Conservation (phyloP, 2,888 invertebrate species). For the Ceramica pisi region DNA sequence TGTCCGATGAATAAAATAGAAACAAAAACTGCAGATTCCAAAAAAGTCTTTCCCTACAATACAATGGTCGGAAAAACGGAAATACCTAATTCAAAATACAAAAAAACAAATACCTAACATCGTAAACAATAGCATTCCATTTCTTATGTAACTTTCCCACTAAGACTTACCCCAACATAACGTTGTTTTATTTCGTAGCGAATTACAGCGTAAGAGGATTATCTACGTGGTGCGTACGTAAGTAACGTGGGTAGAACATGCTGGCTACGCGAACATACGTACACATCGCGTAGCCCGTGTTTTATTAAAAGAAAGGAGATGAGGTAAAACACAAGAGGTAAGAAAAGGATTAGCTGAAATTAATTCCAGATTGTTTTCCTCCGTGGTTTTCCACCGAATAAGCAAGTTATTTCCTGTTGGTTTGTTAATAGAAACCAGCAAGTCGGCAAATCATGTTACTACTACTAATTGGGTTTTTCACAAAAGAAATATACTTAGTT, state of each 20-base stretch:
- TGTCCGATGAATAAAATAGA: background rate
- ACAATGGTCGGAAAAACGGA: background rate
- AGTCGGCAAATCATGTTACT: too few species aligned
- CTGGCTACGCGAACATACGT: constrained; percentile 11
- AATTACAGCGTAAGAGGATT: constrained; percentile 47
- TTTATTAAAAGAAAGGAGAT: constrained; percentile 22
- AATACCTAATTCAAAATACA: background rate
- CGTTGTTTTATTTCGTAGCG: constrained; percentile 38
- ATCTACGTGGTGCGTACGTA: constrained; percentile 16
- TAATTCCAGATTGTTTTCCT: background rate
- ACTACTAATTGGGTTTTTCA: too few species aligned
- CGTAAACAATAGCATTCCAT: background rate
- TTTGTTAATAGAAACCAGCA: too few species aligned
- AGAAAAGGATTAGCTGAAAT: constrained; percentile 11
- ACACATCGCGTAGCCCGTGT: constrained; percentile 1
- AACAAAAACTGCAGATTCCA: background rate
- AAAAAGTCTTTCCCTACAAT: background rate
- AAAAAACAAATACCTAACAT: background rate
- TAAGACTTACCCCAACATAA: constrained; percentile 12
- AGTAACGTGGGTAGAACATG: constrained; percentile 13
- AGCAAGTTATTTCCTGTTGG: background rate
- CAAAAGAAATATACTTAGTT: too few species aligned
- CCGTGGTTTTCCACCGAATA: background rate
- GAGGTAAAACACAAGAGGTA: constrained; percentile 7
- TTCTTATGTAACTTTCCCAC: constrained; percentile 3